Evolutionary conservation across 2,888 invertebrate species (phyloP), one percentile per base, ranked within the genome.

Genomic region (Galerucella calmariensis): DNA sequence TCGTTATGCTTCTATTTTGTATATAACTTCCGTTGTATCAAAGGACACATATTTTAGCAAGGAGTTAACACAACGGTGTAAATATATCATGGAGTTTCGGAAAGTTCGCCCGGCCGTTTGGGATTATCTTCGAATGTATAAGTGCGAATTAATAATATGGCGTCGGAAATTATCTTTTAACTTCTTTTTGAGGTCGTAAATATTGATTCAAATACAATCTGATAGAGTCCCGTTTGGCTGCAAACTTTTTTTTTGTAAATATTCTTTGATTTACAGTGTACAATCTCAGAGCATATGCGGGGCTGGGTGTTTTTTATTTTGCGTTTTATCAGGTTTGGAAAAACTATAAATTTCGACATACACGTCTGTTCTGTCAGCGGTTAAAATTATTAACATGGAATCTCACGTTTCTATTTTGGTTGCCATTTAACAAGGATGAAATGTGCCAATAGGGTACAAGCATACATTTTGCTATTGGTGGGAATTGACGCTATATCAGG

Each of bases 31-130:
- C 35, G 41, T 16, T 16, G 61, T 69, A 69, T 69, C 69, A 69
- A 69, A 69, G 69, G 69, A 69, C 69, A 69, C 61, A 69, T 69
- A 69, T 69, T 62, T 69, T 61, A 69, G 61, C 69, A 16, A 69
- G n/a, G 61, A 61, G 69, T 69, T 69, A 69, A 61, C 68, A 16
- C 61, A 35, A 24, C 51, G 20, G 20, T n/a, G 46, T 69, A 69
- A 69, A 69, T 69, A 69, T 69, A 61, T 62, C 48, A 61, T 69
- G 24, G 20, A 62, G 46, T 58, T 44, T n/a, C n/a, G 53, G 67
- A 67, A 58, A 67, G 51, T 53, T 67, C n/a, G 27, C 11, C 27
- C n/a, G n/a, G n/a, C n/a, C n/a, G 67, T 48, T 67, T 35, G 67
- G 67, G 51, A 67, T 67, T 67, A 51, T 27, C 27, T 67, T 51